Evolutionary conservation across 2,797 vertebrate genomes (phyloP).

Genomic region (Pseudochirops cupreus): DNA sequence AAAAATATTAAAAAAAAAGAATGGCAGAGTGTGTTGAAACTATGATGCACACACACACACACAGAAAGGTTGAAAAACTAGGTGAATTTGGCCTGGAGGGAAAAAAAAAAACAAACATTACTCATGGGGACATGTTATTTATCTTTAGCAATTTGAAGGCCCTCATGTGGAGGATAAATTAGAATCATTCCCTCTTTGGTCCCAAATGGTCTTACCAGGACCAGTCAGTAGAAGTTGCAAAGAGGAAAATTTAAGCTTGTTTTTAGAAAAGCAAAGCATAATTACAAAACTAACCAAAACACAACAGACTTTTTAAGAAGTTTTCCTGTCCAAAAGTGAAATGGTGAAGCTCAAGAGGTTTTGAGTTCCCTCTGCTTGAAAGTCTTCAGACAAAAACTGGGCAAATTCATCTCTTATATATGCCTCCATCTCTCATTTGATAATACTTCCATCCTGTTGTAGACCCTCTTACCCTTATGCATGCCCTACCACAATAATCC

Average conservation of each 20-base stretch:
- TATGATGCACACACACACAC: too few relatives aligned
- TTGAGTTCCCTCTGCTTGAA: neutral
- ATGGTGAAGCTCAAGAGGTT: neutral
- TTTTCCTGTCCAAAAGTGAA: neutral
- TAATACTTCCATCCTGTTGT: neutral
- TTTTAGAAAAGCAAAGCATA: neutral
- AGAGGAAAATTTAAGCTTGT: neutral
- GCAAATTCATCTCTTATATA: neutral
- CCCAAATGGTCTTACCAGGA: neutral
- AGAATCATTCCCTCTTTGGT: too few relatives aligned
- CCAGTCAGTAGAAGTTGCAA: neutral
- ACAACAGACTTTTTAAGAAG: neutral
- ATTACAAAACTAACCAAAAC: neutral
- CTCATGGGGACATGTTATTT: too few relatives aligned
- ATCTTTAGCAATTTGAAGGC: too few relatives aligned
- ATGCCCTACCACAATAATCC: neutral
- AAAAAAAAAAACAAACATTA: too few relatives aligned
- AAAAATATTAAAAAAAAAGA: too few relatives aligned
- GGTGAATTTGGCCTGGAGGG: too few relatives aligned
- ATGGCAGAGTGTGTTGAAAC: too few relatives aligned
- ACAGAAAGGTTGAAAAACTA: too few relatives aligned
- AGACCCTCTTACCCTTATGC: neutral
- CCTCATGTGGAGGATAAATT: too few relatives aligned
- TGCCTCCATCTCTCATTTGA: neutral
- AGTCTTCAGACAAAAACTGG: neutral